Evolutionary conservation across 2,888 invertebrate species (phyloP).

Genomic region (Tetanocera ferruginea): DNA sequence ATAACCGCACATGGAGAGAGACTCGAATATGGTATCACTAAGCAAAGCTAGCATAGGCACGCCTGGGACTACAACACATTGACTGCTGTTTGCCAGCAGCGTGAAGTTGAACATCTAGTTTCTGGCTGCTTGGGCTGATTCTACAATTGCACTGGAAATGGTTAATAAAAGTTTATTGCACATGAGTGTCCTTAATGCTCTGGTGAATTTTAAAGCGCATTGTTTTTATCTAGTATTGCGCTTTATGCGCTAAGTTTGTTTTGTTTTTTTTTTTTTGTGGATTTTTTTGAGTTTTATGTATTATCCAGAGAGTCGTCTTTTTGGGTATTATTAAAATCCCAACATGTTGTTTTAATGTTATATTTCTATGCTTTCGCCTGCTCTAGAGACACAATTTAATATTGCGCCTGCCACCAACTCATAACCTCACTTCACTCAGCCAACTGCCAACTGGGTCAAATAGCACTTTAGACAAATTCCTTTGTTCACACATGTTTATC

Average conservation of each 20-base stretch:
- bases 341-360: not conserved
- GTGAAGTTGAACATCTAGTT: not conserved
- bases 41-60: not conserved
- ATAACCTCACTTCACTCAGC: not conserved
- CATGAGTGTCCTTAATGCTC: conserved; percentile 1
- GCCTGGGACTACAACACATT: conserved; percentile 3
- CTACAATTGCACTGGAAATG: conserved; percentile 13
- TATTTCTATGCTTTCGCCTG: not conserved
- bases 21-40: not conserved
- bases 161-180: conserved; percentile 16
- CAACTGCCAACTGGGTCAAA: not conserved
- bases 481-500: too few species aligned
- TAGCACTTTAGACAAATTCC: not conserved
- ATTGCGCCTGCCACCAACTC: not conserved
- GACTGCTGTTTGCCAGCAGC: not conserved
- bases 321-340: not conserved
- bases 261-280: too few species aligned
- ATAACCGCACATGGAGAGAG: not conserved
- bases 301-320: not conserved
- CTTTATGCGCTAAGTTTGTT: not conserved
- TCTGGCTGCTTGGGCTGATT: not conserved
- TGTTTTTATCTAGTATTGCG: not conserved
- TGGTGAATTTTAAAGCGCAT: conserved; percentile 5
- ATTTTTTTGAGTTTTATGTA: too few species aligned
- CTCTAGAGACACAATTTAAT: conserved; percentile 7